Base-by-base conservation (phyloP, 2,888 invertebrate species). In the Acronicta leporina region DNA sequence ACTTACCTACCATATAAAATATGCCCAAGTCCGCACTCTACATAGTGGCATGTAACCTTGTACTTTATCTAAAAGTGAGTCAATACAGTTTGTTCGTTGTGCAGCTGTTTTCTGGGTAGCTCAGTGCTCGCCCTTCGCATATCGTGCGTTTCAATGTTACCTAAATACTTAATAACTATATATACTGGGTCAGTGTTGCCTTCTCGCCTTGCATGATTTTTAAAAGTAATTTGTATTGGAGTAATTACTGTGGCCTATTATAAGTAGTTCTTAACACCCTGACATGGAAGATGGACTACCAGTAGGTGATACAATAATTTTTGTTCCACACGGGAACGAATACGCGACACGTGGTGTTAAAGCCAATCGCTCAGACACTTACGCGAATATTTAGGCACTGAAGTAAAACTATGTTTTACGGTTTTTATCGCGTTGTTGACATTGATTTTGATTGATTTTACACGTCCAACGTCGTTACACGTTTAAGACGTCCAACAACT, bases 21-120 rank as follows among this genome's bases (percentile, higher is more conserved):
- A 11, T 4, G 43, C 35, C 30, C 50, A 75, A 70, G 63, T 85
- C 66, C 68, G 54, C 48, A 82, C 66, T 58, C 13, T 66, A 49
- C 16, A 63, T 61, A 60, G 72, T 54, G 30, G 53, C 51, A 48
- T 41, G 53, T 50, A 82, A 75, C 91, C 91, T 91, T 91, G 90
- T 85, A 83, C 76, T 86, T 88, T 89, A 90, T 91, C 91, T 89
- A 77, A 84, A 89, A 81, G 80, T 90, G 90, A 90, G 85, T 90
- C 90, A 86, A 60, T 77, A 61, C 63, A 76, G 38, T 67, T 67
- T 69, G 70, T 60, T 67, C 69, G 61, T 68, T 68, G 50, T 76
- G 77, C 77, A 77, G 63, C 68, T 76, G 77, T 79, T 83, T 82
- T 84, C 84, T 84, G 86, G 79, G 80, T 84, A 80, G 73, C 78